Conservation (phyloP, 2,888 invertebrate species). For the Imbricaverruca yamaguchii region DNA sequence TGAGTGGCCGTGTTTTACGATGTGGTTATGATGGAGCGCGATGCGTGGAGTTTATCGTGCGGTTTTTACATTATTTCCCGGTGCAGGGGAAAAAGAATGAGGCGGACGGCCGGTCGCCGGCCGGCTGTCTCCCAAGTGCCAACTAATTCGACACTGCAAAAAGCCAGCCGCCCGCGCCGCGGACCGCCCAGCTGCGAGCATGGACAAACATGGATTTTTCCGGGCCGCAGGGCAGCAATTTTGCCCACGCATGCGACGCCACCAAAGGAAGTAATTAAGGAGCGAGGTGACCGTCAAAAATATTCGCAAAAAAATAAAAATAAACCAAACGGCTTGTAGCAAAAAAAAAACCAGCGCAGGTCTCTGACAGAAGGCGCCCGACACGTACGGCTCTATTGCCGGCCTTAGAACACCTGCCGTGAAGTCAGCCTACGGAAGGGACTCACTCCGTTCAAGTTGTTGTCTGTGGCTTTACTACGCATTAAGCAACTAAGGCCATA, state of each 20-base stretch:
- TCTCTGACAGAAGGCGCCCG: not conserved
- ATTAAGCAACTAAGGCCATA: too few species aligned
- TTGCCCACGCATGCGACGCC: not conserved
- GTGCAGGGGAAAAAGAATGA: not conserved
- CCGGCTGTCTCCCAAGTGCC: not conserved
- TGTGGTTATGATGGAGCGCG: conserved; percentile 18
- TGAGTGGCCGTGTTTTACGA: conserved; percentile 14
- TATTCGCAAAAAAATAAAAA: not conserved
- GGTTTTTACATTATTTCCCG: not conserved
- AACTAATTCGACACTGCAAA: conserved; percentile 1
- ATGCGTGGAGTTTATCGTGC: conserved; percentile 18
- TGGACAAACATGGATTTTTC: conserved; percentile 7
- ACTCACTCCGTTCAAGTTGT: too few species aligned
- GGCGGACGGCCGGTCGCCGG: conserved; percentile 3
- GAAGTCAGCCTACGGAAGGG: too few species aligned
- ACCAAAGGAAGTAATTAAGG: not conserved
- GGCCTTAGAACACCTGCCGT: too few species aligned
- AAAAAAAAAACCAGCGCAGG: not conserved
- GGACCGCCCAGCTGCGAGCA: not conserved
- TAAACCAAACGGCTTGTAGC: not conserved
- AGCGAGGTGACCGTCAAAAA: conserved; percentile 13
- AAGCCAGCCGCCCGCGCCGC: not conserved
- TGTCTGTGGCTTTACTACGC: too few species aligned
- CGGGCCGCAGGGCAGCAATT: not conserved
- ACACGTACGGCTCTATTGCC: not conserved